Percentiles rank a stretch among this genome's conserved stretches.
Conservation (phyloP, 2,888 invertebrate genomes). For the Holacanthella duospinosa region DNA sequence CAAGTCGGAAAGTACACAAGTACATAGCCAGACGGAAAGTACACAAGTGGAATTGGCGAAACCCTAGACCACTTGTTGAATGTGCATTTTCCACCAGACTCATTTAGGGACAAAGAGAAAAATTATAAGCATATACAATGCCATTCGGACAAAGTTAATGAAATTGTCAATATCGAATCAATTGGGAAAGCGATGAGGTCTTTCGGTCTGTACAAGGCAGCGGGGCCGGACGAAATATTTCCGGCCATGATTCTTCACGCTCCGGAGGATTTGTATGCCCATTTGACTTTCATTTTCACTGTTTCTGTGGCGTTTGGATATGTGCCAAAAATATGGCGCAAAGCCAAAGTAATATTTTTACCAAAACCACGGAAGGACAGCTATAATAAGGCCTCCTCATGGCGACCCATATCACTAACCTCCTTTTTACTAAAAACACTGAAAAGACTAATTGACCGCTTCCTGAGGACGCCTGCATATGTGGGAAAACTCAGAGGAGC, state of each 20-base stretch:
- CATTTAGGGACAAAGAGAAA: not conserved
- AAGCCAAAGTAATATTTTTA: slow-evolving; percentile 11
- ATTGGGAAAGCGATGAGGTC: slow-evolving; percentile 6
- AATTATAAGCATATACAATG: not conserved
- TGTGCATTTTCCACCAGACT: slow-evolving; percentile 10
- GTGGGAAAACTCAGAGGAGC: not conserved
- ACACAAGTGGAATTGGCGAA: not conserved
- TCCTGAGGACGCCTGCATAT: not conserved
- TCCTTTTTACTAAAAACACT: slow-evolving; percentile 20
- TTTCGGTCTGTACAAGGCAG: slow-evolving; percentile 14
- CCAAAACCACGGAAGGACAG: slow-evolving; percentile 20
- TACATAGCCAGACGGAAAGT: slow-evolving; percentile 5
- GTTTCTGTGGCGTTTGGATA: slow-evolving; percentile 9
- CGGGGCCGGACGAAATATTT: slow-evolving; percentile 18
- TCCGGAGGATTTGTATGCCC: not conserved
- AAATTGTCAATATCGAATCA: slow-evolving; percentile 3
- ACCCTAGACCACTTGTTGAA: slow-evolving; percentile 6
- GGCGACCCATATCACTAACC: slow-evolving; percentile 20
- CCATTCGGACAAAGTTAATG: not conserved
- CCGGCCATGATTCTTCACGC: slow-evolving; percentile 11
- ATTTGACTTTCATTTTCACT: not conserved
- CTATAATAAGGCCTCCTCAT: slow-evolving; percentile 12
- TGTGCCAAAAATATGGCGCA: not conserved
- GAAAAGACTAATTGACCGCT: slow-evolving; percentile 16
- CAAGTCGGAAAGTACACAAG: too few relatives aligned